These are phyloP conservation scores for Leptinotarsa undecemlineata DNA, from an alignment of 1,140 invertebrate genomes.

Conservation along the genomic window DNA sequence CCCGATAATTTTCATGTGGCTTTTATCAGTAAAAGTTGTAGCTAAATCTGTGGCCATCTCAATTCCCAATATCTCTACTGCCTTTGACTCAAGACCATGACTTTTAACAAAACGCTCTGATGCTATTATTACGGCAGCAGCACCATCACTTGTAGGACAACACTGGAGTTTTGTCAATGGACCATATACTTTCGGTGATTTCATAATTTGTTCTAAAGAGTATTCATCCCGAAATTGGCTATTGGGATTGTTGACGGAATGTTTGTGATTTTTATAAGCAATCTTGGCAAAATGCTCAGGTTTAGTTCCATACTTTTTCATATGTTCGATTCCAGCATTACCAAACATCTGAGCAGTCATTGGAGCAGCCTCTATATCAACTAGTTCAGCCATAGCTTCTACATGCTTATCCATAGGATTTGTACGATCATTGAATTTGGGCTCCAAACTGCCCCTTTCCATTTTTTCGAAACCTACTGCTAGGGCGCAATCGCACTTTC, in stretches of 20 bases:
- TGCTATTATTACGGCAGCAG: slow-evolving; percentile 87
- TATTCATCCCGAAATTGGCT: slow-evolving; percentile 93
- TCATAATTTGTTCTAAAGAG: slow-evolving; percentile 83
- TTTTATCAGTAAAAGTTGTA: slow-evolving; percentile 82
- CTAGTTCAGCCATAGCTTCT: slow-evolving; percentile 79
- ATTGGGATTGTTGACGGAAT: slow-evolving; percentile 94
- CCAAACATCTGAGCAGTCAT: slow-evolving; percentile 96
- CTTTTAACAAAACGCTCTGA: slow-evolving; percentile 88
- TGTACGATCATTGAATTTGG: slow-evolving; percentile 83
- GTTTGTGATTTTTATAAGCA: slow-evolving; percentile 96
- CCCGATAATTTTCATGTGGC: slow-evolving; percentile 88
- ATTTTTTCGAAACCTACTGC: slow-evolving; percentile 99
- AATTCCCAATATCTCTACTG: slow-evolving; percentile 94
- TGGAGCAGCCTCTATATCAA: slow-evolving; percentile 78
- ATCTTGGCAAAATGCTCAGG: slow-evolving; percentile 95
- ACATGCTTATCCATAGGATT: slow-evolving; percentile 95
- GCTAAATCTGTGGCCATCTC: slow-evolving; percentile 93
- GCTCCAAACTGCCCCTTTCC: slow-evolving; percentile 85
- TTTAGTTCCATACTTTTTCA: slow-evolving; percentile 95
- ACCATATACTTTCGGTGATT: slow-evolving; percentile 82
- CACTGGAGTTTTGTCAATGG: slow-evolving; percentile 95
- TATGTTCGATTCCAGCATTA: slow-evolving; percentile 94
- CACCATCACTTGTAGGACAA: slow-evolving; percentile 96
- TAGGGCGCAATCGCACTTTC: slow-evolving; percentile 82
- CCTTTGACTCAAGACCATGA: slow-evolving; percentile 80